Conservation (phyloP, 2,888 invertebrate genomes). For the Pinctada fucata region DNA sequence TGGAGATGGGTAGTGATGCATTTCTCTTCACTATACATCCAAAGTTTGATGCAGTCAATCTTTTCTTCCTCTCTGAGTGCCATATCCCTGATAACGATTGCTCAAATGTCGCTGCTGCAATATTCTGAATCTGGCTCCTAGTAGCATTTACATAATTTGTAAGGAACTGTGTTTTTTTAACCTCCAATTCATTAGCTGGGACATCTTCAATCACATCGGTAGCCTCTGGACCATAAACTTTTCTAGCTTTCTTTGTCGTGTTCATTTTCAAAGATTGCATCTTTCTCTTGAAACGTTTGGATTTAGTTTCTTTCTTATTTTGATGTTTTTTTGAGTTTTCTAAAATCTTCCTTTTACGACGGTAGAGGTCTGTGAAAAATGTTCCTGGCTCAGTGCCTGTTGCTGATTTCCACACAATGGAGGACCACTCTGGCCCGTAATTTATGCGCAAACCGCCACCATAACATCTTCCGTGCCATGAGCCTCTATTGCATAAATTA, state of each 20-base stretch:
- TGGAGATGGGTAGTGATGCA: background rate
- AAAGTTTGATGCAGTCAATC: slow-evolving; percentile 3
- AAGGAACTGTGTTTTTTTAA: background rate
- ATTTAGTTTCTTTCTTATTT: background rate
- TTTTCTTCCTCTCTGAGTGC: slow-evolving; percentile 7
- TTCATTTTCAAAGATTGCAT: background rate
- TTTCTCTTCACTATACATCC: background rate
- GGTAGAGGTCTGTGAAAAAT: background rate
- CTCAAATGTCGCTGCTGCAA: background rate
- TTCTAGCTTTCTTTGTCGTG: background rate
- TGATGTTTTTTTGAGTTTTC: background rate
- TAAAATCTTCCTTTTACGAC: background rate
- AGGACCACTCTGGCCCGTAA: slow-evolving; percentile 30
- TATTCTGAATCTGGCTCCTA: background rate
- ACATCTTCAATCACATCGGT: slow-evolving; percentile 1
- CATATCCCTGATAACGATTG: slow-evolving; percentile 4
- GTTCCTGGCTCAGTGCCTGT: slow-evolving; percentile 2
- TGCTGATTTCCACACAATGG: slow-evolving; percentile 12
- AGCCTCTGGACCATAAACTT: background rate
- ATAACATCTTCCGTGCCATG: slow-evolving; percentile 46
- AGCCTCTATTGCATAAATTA: slow-evolving; percentile 39
- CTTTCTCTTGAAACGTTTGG: background rate
- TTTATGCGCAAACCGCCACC: slow-evolving; percentile 32
- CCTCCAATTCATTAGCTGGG: background rate
- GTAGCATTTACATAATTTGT: background rate